These are phyloP conservation scores for Chamaea fasciata DNA, from an alignment of 2,113 vertebrate species.

Conservation along the genomic window DNA sequence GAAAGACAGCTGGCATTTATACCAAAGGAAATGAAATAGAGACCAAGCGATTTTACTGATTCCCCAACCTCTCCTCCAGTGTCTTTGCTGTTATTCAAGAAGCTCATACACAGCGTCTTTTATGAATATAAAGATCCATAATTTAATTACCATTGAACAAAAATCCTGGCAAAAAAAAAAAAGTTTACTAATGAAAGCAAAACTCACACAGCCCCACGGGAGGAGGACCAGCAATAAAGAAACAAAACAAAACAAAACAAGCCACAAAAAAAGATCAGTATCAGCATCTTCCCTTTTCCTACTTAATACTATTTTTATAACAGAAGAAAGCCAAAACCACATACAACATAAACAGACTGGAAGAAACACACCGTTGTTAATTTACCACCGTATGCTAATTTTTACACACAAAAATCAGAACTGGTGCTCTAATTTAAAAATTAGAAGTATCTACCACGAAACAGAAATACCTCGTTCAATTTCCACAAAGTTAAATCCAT, in stretches of 20 bases:
- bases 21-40: slow-evolving; percentile 63
- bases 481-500: not conserved
- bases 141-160: not conserved
- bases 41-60: slow-evolving; percentile 26
- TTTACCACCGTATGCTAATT: not conserved
- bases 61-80: not conserved
- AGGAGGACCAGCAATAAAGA: not conserved
- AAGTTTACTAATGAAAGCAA: slow-evolving; percentile 21
- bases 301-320: not conserved
- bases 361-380: not conserved
- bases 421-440: not conserved
- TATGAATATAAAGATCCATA: not conserved
- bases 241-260: not conserved
- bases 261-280: not conserved
- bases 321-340: not conserved
- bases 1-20: slow-evolving; percentile 53
- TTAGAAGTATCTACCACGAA: fast-evolving
- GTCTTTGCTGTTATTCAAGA: not conserved
- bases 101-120: not conserved
- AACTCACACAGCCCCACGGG: not conserved
- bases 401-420: not conserved
- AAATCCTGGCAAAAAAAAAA: slow-evolving; percentile 19
- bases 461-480: not conserved
- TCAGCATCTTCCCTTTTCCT: not conserved
- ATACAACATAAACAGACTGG: not conserved